These are phyloP conservation scores for Lycocerus yunnanus DNA, from an alignment of 2,888 invertebrate genomes.

Conservation along the genomic window DNA sequence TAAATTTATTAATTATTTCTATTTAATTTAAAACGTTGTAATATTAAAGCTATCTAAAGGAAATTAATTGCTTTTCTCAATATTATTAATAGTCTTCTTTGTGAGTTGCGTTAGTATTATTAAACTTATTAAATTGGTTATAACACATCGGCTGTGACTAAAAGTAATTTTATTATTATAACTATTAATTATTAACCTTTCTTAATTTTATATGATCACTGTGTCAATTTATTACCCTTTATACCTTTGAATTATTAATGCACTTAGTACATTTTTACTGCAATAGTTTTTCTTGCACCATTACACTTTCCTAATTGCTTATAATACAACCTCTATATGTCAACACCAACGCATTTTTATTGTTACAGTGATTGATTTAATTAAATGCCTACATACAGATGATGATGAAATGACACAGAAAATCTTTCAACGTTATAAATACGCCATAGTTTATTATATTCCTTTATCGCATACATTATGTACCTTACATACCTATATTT, in stretches of 20 bases:
- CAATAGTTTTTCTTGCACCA: background rate
- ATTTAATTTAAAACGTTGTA: background rate
- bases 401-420: background rate
- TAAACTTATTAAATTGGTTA: background rate
- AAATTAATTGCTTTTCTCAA: background rate
- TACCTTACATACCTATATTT: no score
- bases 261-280: background rate
- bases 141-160: background rate
- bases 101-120: background rate
- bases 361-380: background rate
- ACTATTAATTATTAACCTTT: background rate
- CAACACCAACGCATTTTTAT: background rate
- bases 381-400: background rate
- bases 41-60: background rate
- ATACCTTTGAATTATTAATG: background rate
- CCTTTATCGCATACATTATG: no score
- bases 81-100: background rate
- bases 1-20: background rate
- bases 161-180: background rate
- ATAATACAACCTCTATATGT: background rate
- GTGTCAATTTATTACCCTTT: slow-evolving; percentile 6
- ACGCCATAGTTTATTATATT: no score
- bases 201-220: slow-evolving; percentile 5
- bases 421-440: background rate
- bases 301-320: background rate